Percentiles rank a stretch among this genome's conserved stretches.
phyloP scores from a whole-genome alignment of 2,888 invertebrate genomes.

The Lepas anatifera region DNA sequence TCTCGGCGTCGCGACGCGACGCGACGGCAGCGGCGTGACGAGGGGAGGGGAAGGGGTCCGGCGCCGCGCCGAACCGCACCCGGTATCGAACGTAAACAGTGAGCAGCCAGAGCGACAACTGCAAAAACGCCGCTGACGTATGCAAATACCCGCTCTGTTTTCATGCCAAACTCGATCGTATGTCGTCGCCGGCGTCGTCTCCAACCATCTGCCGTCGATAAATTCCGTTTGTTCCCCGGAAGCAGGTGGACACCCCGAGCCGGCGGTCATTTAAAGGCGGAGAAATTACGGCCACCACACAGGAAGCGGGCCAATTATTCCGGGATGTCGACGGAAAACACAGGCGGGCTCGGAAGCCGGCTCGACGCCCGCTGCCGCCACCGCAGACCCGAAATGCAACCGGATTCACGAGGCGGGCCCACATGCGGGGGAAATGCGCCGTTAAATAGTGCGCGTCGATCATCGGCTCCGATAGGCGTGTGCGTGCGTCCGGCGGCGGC shows the following conservation, averaged over 20 bases:
- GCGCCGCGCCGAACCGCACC: background rate
- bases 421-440: too few species aligned
- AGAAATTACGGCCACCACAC: background rate
- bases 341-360: background rate
- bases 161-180: too few species aligned
- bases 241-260: background rate
- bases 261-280: background rate
- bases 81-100: background rate
- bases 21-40: too few species aligned
- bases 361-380: background rate
- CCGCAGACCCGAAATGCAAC: background rate
- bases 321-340: background rate
- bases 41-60: too few species aligned
- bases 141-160: too few species aligned
- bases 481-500: too few species aligned
- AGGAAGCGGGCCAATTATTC: conserved; percentile 2
- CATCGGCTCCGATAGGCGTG: too few species aligned
- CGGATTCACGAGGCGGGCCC: background rate
- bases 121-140: background rate
- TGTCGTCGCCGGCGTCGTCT: background rate
- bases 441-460: too few species aligned
- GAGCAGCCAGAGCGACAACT: background rate
- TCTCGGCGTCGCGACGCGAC: too few species aligned
- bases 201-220: too few species aligned
- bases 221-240: too few species aligned